These are phyloP conservation scores for Drosophila bocqueti DNA, from an alignment of 1,140 invertebrate genomes.

Conservation along the genomic window DNA sequence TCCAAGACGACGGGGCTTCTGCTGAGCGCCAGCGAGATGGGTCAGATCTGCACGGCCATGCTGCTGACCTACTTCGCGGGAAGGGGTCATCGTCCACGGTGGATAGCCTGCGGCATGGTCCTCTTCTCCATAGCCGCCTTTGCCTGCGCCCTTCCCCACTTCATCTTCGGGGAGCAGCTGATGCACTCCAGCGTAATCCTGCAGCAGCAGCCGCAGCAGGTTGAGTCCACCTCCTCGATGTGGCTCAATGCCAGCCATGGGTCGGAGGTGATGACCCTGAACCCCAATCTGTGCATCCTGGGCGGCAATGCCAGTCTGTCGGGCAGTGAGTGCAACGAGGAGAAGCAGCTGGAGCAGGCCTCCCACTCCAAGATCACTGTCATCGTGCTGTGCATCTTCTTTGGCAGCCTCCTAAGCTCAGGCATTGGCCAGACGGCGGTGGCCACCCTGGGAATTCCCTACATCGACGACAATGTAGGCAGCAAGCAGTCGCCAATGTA, in stretches of 20 bases:
- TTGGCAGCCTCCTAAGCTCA: constrained; percentile 94
- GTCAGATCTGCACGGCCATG: constrained; percentile 95
- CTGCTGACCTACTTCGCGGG: constrained; percentile 97
- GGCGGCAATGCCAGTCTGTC: constrained; percentile 61
- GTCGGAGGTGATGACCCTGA: constrained; percentile 30
- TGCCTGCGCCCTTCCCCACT: constrained; percentile 93
- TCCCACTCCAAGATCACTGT: constrained; percentile 91
- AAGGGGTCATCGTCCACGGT: constrained; percentile 96
- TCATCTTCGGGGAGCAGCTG: constrained; percentile 91
- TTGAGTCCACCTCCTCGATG: constrained; percentile 15
- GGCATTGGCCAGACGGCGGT: constrained; percentile 97
- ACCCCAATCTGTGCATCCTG: constrained; percentile 73
- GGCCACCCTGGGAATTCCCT: constrained; percentile 96
- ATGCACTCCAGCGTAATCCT: constrained; percentile 78
- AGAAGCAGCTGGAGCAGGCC: constrained; percentile 87
- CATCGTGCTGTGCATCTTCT: constrained; percentile 93
- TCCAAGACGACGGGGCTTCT: constrained; percentile 97
- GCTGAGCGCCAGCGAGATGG: constrained; percentile 97
- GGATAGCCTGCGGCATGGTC: constrained; percentile 97
- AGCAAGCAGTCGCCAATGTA: constrained; percentile 96
- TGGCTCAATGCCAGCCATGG: constrained; percentile 44
- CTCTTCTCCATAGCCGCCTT: constrained; percentile 95
- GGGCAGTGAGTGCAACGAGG: constrained; percentile 86
- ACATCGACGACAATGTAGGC: constrained; percentile 97
- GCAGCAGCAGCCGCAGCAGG: constrained; percentile 34